Base-by-base conservation (phyloP, 2,888 invertebrate genomes). In the Parnassius glacialis region DNA sequence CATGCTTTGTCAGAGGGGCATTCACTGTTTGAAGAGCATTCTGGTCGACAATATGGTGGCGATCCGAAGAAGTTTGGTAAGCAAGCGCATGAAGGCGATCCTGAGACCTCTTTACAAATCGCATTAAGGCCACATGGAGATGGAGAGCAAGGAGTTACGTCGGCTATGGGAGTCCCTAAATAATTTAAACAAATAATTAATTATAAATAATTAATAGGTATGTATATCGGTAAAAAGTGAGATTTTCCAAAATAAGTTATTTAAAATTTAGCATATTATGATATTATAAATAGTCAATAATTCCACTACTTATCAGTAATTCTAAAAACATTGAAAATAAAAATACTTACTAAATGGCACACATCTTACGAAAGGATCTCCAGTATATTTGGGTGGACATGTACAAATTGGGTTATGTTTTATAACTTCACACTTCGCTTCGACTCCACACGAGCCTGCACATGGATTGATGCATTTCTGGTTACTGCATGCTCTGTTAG, bases 351-450 rank as follows among this genome's bases (percentile, higher is more conserved):
- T 78, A 64, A 74, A 85, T 62, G 90, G 92, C 58, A 82, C 73
- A 78, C 96, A 96, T 83, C 95, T 93, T n/a, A 92, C 88, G 79
- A 96, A 95, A 50, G 96, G 96, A 92, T 96, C 95, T 48, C 95
- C 95, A 10, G 94, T 94, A 73, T 93, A 94, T 66, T 93, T 94
- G 13, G 90, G 79, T 34, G 93, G 92, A 74, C 96, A 96, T 66
- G 92, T 93, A 78, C 96, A 96, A 72, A 95, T 94, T 1, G 96
- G 95, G 73, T 94, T 94, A 78, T 96, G 96, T 81, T 95, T 95
- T 45, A 95, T 93, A 48, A 95, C 95, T 74, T 93, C 93, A 79
- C 96, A 96, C 68, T 93, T 91, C 2, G 96, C 95, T 73, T 94
- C 93, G 16, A 93, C 85, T 42, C 95, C 96, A 80, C 96, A 96